These are phyloP conservation scores for Pteropus rufus DNA, from an alignment of 2,797 vertebrate genomes.

Conservation along the genomic window DNA sequence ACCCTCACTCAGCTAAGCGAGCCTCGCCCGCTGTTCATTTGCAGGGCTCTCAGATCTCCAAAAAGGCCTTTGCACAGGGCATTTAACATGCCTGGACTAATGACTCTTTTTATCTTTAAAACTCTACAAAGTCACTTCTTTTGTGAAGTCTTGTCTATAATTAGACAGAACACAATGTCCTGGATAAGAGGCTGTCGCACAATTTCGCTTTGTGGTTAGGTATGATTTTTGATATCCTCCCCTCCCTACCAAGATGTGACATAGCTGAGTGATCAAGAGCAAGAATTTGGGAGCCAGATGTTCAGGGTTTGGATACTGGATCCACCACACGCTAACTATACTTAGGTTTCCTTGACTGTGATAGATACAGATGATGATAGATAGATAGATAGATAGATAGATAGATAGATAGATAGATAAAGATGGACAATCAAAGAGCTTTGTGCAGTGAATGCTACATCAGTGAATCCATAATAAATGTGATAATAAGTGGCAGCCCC, in stretches of 20 bases:
- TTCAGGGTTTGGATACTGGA: background rate
- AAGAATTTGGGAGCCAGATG: background rate
- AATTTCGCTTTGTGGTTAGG: background rate
- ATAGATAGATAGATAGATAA: background rate
- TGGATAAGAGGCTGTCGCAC: background rate
- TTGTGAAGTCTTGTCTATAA: background rate
- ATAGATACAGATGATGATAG: too few relatives aligned
- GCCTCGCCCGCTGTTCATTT: background rate
- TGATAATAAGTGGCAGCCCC: background rate
- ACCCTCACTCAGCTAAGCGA: background rate
- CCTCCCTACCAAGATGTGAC: background rate
- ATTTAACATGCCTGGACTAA: background rate
- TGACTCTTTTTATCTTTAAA: slow-evolving; percentile 24
- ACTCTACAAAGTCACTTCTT: background rate
- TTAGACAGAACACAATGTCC: background rate
- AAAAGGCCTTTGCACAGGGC: background rate
- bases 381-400: background rate
- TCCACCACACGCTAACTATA: background rate
- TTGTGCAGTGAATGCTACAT: background rate
- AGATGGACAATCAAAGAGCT: background rate
- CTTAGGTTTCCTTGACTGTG: background rate
- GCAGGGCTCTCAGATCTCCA: background rate
- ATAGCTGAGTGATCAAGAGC: background rate
- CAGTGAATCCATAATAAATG: background rate
- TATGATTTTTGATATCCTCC: background rate